Percentiles rank a stretch among this genome's conserved stretches.
These are phyloP conservation scores for Allobates femoralis DNA, from an alignment of 2,797 vertebrate species.

Conservation along the genomic window DNA sequence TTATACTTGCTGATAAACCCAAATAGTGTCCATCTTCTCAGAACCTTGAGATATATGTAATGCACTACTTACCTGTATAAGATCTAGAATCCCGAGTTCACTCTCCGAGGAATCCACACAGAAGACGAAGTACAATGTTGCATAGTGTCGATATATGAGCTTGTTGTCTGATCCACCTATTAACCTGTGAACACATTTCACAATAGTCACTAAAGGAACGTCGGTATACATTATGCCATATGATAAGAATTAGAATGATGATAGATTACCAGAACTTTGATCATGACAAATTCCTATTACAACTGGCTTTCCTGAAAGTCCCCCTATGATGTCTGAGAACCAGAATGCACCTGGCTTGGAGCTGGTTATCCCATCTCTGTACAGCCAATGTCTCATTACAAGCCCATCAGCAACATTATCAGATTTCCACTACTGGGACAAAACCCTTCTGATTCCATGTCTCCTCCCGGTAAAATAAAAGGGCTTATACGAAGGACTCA, in stretches of 20 bases:
- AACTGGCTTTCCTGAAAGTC: background rate
- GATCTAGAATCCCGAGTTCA: constrained; percentile 97
- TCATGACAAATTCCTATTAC: background rate
- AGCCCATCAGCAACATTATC: background rate
- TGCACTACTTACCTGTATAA: constrained; percentile 89
- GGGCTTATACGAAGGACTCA: too few relatives aligned
- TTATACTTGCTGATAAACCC: background rate
- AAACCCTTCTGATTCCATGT: too few relatives aligned
- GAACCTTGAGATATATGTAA: background rate
- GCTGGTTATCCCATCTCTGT: too few relatives aligned
- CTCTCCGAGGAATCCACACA: constrained; percentile 99
- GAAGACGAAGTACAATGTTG: constrained; percentile 98
- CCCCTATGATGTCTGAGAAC: too few relatives aligned
- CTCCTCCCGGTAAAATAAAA: too few relatives aligned
- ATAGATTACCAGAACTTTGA: background rate
- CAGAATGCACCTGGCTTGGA: too few relatives aligned
- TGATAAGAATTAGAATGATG: background rate
- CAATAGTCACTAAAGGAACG: background rate
- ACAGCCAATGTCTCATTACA: background rate
- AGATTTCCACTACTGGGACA: background rate
- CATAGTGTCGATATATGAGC: constrained; percentile 97
- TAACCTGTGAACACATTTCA: constrained; percentile 74
- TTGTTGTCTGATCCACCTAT: constrained; percentile 98
- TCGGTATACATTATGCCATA: background rate
- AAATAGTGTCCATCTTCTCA: background rate